These are phyloP conservation scores for Micromesistius poutassou DNA, from an alignment of 2,797 vertebrate species.

Conservation along the genomic window DNA sequence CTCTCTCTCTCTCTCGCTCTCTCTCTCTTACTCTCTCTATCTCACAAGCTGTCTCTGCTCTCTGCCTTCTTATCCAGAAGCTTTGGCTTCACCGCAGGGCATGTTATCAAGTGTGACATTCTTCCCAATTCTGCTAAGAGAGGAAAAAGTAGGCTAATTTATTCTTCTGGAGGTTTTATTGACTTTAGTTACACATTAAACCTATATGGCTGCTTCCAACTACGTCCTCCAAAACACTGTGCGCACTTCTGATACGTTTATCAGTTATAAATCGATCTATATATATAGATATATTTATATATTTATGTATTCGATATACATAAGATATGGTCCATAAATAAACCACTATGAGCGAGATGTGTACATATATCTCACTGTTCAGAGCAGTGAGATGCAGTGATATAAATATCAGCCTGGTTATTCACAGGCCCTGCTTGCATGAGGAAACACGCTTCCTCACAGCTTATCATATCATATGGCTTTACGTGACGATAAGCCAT, in stretches of 20 bases:
- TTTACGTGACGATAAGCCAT: background rate
- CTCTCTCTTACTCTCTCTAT: background rate
- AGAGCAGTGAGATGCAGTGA: background rate
- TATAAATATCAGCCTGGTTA: background rate
- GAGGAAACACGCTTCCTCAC: background rate
- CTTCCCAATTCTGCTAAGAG: background rate
- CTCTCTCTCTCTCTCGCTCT: background rate
- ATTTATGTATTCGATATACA: background rate
- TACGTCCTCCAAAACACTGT: too few species aligned
- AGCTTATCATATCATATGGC: background rate
- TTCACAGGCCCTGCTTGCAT: background rate
- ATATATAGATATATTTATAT: background rate
- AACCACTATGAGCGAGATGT: background rate
- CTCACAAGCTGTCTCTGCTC: background rate
- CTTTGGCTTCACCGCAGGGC: background rate
- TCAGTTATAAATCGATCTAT: background rate
- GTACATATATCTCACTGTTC: background rate
- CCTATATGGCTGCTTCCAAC: too few species aligned
- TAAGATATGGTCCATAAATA: too few species aligned
- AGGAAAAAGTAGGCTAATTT: background rate
- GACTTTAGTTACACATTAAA: too few species aligned
- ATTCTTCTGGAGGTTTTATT: background rate
- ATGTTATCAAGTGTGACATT: background rate
- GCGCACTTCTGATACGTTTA: too few species aligned
- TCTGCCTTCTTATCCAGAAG: background rate